Evolutionary conservation across 2,888 invertebrate species (phyloP), one percentile per base, ranked within the genome.

Genomic region (Calameuta pallipes): DNA sequence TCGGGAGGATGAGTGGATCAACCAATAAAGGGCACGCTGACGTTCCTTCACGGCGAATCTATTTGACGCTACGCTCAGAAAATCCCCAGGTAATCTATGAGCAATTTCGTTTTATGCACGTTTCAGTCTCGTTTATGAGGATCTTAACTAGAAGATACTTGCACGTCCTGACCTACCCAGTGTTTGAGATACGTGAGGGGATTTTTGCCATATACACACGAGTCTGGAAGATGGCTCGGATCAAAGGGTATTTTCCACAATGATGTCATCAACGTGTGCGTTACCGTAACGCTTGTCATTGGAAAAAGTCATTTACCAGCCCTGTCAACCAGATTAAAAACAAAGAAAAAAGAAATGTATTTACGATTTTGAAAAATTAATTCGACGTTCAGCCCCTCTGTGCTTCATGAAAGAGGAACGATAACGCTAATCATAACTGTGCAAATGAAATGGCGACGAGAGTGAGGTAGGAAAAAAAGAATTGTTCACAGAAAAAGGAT

Each of bases 1-100:
- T 87, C 87, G 84, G 81, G 84, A 86, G 88, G 89, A 90, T 89
- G 88, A 90, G 87, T 87, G 86, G 86, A 87, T 88, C 87, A 84
- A 82, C 88, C 87, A 87, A 89, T 88, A 89, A 89, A 89, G 86
- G 85, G 86, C 85, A 86, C 74, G 78, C 82, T 76, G 75, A 76
- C 77, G 78, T 41, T 37, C 68, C 69, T 71, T 69, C 77, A 76
- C 37, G 75, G 73, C 70, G 79, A 84, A 83, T 83, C 80, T 79
- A 83, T 84, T 84, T 83, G 80, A 81, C 78, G 80, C 79, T 76
- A 76, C 69, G 69, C 78, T 76, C 77, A 80, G 78, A 75, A 82
- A 82, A 83, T 80, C 80, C 56, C 79, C 71, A 74, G 77, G 80
- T 82, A 78, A 78, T 78, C 78, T 76, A 36, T 71, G 75, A 73